These are phyloP conservation scores for Saxicola maurus DNA, from an alignment of 2,797 vertebrate genomes.

Conservation along the genomic window DNA sequence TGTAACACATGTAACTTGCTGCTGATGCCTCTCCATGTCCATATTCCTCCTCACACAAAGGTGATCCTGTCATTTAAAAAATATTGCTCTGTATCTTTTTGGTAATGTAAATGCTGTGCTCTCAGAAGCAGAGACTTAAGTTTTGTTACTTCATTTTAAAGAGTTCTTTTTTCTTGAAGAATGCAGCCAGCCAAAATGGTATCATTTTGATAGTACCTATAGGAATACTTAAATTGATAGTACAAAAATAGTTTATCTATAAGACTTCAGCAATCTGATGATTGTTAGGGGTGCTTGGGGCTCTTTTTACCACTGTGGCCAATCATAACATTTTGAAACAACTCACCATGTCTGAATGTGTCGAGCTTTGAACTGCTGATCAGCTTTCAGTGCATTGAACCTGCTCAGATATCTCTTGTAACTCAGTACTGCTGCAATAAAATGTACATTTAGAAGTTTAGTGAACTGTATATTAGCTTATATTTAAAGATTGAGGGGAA, in stretches of 20 bases:
- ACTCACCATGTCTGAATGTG: fast-evolving
- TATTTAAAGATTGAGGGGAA: not conserved
- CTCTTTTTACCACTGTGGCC: not conserved
- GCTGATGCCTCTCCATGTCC: not conserved
- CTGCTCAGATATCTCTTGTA: not conserved
- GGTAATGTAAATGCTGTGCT: not conserved
- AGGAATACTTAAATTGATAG: not conserved
- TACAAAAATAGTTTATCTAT: not conserved
- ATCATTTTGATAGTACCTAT: not conserved
- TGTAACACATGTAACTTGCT: not conserved
- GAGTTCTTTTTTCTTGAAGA: not conserved
- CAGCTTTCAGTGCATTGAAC: not conserved
- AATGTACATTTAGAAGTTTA: not conserved
- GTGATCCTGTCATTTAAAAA: not conserved
- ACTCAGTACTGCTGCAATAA: not conserved
- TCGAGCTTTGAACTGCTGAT: not conserved
- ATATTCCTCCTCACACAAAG: not conserved
- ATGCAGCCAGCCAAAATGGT: not conserved
- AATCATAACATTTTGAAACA: not conserved
- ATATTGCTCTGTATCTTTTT: not conserved
- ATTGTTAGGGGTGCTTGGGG: not conserved
- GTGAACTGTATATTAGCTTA: not conserved
- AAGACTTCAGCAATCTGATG: not conserved
- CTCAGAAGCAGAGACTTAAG: not conserved
- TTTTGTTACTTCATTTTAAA: not conserved